Base-by-base conservation (phyloP, 1,140 invertebrate species). In the Pseudomyrmex cubaensis region DNA sequence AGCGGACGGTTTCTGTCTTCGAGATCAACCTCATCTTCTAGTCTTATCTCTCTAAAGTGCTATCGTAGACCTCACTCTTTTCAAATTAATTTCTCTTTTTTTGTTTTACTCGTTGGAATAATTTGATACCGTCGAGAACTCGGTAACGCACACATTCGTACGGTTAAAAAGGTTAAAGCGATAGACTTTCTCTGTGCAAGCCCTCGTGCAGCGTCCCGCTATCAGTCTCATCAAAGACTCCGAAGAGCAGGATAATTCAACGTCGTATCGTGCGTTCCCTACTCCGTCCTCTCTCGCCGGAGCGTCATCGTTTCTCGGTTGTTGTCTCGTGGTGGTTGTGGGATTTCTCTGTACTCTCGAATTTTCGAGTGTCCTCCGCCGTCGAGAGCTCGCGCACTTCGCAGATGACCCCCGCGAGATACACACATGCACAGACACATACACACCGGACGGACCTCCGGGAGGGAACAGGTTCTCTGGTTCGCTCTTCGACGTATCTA, bases 381-480 rank as follows among this genome's bases (percentile, higher is more conserved):
- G 82, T 56, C 50, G 66, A 82, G 66, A 64, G 63, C 52, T 13
- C 50, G 69, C 25, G 61, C 10, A 62, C 54, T 74, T 12, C 13
- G 69, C 35, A 66, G 86, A 84, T 84, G 80, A 86, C 72, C 74
- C 82, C 61, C 83, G 76, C 25, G 75, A 86, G 83, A 87, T 87
- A 86, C 83, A 82, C 77, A 50, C 73, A 25, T 3, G 3, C 25
- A 85, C 83, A 74, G 69, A 87, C 85, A 86, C 85, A 86, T 69
- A 50, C 66, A 80, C 72, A 74, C 62, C 56, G 75, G 83, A 69
- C 78, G 74, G 74, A 82, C 72, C 61, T 20, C 46, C 35, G 20
- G 52, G 48, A 25, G 72, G 73, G 61, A 78, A 87, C 80, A 83
- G 84, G 78, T 84, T 86, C 61, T 70, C 66, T 17, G 54, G 17